Percentiles rank a stretch among this genome's conserved stretches.
Evolutionary conservation across 2,888 invertebrate species (phyloP).

Genomic region (Amaurobius ferox): DNA sequence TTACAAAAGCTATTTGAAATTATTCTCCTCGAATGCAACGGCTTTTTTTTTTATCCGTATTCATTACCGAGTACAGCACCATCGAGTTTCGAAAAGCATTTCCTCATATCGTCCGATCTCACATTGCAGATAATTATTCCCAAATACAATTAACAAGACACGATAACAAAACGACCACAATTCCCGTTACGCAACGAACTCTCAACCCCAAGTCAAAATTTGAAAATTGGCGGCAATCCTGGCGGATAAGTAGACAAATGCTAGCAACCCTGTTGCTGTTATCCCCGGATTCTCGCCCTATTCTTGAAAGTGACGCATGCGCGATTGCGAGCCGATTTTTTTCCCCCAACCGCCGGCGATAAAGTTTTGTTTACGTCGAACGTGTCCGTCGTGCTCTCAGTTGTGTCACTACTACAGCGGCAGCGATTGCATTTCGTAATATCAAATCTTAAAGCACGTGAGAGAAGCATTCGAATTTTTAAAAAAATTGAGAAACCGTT

Average conservation of each 20-base stretch:
- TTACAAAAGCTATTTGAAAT: too few species aligned
- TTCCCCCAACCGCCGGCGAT: constrained; percentile 21
- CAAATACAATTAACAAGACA: background rate
- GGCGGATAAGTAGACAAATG: background rate
- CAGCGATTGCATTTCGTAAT: background rate
- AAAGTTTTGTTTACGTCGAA: constrained; percentile 70
- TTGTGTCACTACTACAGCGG: constrained; percentile 36
- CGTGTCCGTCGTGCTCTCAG: background rate
- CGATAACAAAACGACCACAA: background rate
- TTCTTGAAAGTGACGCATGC: constrained; percentile 57
- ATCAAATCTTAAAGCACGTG: constrained; percentile 6
- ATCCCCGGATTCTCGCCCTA: constrained; percentile 54
- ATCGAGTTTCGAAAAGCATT: constrained; percentile 1
- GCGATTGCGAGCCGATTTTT: constrained; percentile 21
- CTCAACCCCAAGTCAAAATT: constrained; percentile 42
- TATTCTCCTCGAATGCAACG: too few species aligned
- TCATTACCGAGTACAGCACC: background rate
- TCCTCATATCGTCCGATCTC: constrained; percentile 3
- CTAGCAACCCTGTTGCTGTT: constrained; percentile 40
- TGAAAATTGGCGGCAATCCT: constrained; percentile 44
- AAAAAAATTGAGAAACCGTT: background rate
- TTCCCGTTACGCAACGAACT: constrained; percentile 5
- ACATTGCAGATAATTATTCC: background rate
- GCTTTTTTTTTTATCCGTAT: background rate
- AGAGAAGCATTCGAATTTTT: background rate